A percentile compares a stretch with the other conserved stretches of the same genome.
phyloP scores from a whole-genome alignment of 1,140 invertebrate genomes.

The Delia radicum region DNA sequence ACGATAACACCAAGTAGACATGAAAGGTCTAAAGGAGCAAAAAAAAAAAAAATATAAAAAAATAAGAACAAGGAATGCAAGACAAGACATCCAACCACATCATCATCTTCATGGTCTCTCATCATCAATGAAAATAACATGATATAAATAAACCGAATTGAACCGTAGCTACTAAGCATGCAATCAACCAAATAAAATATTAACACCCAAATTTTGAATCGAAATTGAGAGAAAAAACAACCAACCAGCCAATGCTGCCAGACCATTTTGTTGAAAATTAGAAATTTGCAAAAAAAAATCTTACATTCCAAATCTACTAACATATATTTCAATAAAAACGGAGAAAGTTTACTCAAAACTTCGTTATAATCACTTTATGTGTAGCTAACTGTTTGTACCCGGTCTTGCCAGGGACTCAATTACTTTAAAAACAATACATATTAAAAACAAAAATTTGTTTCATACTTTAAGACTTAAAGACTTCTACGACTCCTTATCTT shows the following conservation, averaged over 20 bases:
- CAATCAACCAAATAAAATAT: conserved; percentile 30
- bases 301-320: neutral
- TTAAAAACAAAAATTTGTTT: too few species aligned
- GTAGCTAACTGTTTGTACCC: too few species aligned
- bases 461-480: too few species aligned
- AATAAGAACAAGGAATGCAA: too few species aligned
- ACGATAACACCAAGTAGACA: conserved; percentile 3
- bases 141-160: neutral
- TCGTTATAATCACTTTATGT: too few species aligned
- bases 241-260: neutral
- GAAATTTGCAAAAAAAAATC: neutral
- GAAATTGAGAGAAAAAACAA: too few species aligned
- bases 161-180: conserved; percentile 28
- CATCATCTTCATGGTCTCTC: neutral
- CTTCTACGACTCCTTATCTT: too few species aligned
- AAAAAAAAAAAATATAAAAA: neutral
- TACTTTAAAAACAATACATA: too few species aligned
- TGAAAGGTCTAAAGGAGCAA: neutral
- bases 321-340: too few species aligned
- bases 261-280: neutral
- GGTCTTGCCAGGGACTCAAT: too few species aligned
- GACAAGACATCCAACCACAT: neutral
- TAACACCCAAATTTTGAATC: conserved; percentile 27
- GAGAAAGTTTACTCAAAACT: too few species aligned
- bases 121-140: neutral